These are phyloP conservation scores for Hippocampus zosterae DNA, from an alignment of 2,113 vertebrate species.

Conservation along the genomic window DNA sequence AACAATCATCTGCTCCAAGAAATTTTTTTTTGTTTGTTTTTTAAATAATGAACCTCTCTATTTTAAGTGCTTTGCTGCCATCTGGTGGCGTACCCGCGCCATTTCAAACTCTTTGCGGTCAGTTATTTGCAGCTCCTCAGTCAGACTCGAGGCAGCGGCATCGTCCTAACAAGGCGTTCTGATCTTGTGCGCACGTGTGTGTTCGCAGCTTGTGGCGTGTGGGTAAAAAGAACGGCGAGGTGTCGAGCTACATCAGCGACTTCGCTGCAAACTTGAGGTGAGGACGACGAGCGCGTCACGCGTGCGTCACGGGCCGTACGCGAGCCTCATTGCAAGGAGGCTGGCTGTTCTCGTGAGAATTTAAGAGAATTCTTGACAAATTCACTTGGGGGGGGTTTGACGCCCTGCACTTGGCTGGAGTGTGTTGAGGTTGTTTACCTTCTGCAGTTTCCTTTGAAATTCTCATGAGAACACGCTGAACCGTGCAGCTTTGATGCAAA, in stretches of 20 bases:
- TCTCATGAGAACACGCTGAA: not conserved
- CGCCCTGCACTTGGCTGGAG: not conserved
- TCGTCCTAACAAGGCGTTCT: conserved; percentile 38
- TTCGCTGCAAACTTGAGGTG: conserved; percentile 79
- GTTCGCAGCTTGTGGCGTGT: conserved; percentile 73
- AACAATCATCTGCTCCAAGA: no score
- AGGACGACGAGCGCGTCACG: conserved; percentile 40
- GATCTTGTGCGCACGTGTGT: conserved; percentile 50
- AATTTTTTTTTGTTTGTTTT: no score
- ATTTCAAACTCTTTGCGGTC: no score
- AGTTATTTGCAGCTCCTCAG: no score
- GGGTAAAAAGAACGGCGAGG: conserved; percentile 78
- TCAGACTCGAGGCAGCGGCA: no score
- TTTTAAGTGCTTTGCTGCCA: no score
- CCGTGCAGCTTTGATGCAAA: not conserved
- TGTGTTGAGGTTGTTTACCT: not conserved
- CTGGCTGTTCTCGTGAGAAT: not conserved
- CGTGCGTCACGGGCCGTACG: not conserved
- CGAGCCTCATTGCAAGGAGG: not conserved
- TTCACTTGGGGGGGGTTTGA: not conserved
- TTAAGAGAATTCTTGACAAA: not conserved
- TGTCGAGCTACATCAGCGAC: conserved; percentile 78
- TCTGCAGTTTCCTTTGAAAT: not conserved
- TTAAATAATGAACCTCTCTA: no score
- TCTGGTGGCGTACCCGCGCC: no score